Conservation (phyloP, 2,797 vertebrate species). For the Centroberyx gerrardi region DNA sequence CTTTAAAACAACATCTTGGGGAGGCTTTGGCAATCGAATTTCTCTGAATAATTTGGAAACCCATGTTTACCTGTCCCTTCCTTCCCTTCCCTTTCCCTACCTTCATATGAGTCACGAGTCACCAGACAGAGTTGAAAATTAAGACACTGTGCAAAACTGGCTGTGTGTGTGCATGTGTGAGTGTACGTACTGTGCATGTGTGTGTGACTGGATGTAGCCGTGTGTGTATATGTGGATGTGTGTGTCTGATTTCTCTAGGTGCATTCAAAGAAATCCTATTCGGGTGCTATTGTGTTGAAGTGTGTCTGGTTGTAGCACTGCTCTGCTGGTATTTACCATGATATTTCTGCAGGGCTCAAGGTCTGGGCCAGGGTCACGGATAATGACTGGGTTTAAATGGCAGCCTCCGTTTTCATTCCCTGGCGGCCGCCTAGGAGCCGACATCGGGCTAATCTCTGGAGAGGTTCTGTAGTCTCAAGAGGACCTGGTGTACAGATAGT, state of each 20-base stretch:
- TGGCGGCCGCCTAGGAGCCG: slow-evolving; percentile 24
- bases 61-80: too few relatives aligned
- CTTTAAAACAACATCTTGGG: too few relatives aligned
- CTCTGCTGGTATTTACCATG: slow-evolving; percentile 69
- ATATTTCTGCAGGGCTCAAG: slow-evolving; percentile 68
- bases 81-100: too few relatives aligned
- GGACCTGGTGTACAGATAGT: slow-evolving; percentile 24
- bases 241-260: not conserved
- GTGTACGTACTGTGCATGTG: too few relatives aligned
- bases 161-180: too few relatives aligned
- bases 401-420: slow-evolving; percentile 64
- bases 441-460: slow-evolving; percentile 55
- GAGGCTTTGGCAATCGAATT: too few relatives aligned
- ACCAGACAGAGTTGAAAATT: too few relatives aligned
- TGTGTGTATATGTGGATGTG: not conserved
- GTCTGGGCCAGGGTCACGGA: slow-evolving; percentile 56
- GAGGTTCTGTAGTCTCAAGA: slow-evolving; percentile 51
- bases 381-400: slow-evolving; percentile 81
- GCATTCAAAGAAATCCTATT: not conserved
- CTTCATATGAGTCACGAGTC: too few relatives aligned
- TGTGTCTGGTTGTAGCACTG: not conserved
- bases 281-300: slow-evolving; percentile 4
- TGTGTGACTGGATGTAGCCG: too few relatives aligned
- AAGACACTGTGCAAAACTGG: too few relatives aligned
- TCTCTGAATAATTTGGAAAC: too few relatives aligned